Percentiles rank a stretch among this genome's conserved stretches.
phyloP scores from a whole-genome alignment of 64 coral and sea anemone species.

The Stylophora pistillata region DNA sequence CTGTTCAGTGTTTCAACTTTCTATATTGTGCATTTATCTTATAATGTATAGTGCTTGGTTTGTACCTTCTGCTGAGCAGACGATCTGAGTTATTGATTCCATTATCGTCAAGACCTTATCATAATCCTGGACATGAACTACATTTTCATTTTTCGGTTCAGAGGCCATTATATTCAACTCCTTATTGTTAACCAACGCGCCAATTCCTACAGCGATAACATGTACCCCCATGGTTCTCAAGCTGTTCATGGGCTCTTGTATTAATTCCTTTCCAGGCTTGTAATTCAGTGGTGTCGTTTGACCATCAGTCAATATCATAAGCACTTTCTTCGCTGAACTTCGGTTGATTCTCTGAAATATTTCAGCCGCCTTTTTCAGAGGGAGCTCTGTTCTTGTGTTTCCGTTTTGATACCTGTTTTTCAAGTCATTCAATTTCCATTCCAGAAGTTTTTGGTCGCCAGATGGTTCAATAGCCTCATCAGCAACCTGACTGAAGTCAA shows the following conservation, averaged over 20 bases:
- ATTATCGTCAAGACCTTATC: conserved; percentile 52
- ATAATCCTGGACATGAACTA: conserved; percentile 58
- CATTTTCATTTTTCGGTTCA: conserved; percentile 15
- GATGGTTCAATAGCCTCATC: conserved; percentile 59
- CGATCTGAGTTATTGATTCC: conserved; percentile 13
- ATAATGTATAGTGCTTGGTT: neutral
- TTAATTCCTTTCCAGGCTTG: neutral
- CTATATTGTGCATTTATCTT: no score
- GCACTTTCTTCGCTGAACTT: conserved; percentile 27
- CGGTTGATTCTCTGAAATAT: conserved; percentile 45
- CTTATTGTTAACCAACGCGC: conserved; percentile 5
- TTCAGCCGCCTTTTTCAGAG: conserved; percentile 52
- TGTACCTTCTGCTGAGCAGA: conserved; percentile 51
- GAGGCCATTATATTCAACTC: conserved; percentile 75
- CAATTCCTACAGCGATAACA: conserved; percentile 48
- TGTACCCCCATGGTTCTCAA: conserved; percentile 2
- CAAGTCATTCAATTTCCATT: conserved; percentile 10
- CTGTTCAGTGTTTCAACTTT: no score
- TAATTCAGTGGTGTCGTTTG: conserved; percentile 57
- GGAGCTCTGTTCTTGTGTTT: conserved; percentile 75
- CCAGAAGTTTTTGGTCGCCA: conserved; percentile 1
- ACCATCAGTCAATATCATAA: conserved; percentile 72
- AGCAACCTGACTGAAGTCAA: conserved; percentile 74
- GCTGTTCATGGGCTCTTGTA: neutral
- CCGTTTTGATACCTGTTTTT: conserved; percentile 71